Base-by-base conservation (phyloP, 2,797 vertebrate species). In the Poecilia gillii region DNA sequence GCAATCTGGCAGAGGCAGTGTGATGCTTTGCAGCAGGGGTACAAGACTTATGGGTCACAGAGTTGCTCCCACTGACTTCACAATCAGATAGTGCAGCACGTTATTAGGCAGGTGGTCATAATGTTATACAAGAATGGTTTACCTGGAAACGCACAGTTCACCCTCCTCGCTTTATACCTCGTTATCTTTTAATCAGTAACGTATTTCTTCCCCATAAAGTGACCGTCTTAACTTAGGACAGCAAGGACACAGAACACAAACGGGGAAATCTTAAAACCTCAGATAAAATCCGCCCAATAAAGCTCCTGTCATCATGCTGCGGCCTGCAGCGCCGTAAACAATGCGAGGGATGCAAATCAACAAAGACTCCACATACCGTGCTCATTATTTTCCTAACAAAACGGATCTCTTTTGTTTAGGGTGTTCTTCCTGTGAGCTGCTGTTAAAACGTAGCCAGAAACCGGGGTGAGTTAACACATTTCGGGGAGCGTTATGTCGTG, bases 341-440 rank as follows among this genome's bases (percentile, higher is more conserved):
- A 83, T 7, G 28, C 43, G 18, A 3, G 59, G 12, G 25, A n/a
- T 9, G 13, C 9, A 20, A 28, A 49, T 8, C 20, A 57, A 79
- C 25, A 49, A 53, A 82, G 7, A 18, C 8, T 64, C 20, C 33
- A 91, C 90, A 62, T 90, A 90, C 90, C 92, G 80, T 33, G 11
- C 3, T 45, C 16, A 62, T 46, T 14, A 12, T 20, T 66, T 13
- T 14, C 68, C 75, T 23, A 14, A 53, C 3, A 4, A 4, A n/a
- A 25, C 0, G 18, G 0, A 46, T 20, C 1, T 28, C 49, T 43
- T 5, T 4, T 20, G 31, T 28, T 11, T 28, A 1, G 6, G 16
- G 13, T 39, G 23, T 14, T 53, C 14, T 2, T 8, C 25, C n/a
- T 1, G 0, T 20, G 2, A 4, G 45, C 0, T 1, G 3, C 18